Percentiles rank a stretch among this genome's conserved stretches.
Conservation (phyloP, 2,797 vertebrate genomes). For the Enteromius mattozi region DNA sequence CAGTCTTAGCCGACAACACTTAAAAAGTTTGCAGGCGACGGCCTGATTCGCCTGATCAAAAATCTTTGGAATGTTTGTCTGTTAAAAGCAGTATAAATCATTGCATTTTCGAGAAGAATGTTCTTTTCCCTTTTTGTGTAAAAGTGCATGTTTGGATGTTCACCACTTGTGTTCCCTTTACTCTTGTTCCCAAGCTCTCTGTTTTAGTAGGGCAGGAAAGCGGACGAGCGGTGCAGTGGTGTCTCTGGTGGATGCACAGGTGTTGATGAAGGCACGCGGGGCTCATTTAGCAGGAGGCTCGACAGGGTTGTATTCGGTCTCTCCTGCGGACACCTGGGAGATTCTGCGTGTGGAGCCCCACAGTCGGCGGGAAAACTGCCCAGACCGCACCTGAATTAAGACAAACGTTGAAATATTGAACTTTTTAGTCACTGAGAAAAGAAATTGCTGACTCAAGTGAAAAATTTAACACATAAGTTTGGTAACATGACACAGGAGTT, state of each 20-base stretch:
- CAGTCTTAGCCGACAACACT: background rate
- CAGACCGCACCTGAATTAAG: constrained; percentile 82
- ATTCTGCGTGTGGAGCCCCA: constrained; percentile 91
- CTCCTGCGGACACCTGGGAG: constrained; percentile 91
- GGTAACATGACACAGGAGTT: background rate
- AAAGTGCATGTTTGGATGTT: constrained; percentile 73
- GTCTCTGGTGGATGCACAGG: constrained; percentile 10
- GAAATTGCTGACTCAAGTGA: background rate
- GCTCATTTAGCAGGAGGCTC: constrained; percentile 76
- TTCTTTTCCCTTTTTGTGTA: constrained; percentile 54
- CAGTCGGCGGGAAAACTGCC: constrained; percentile 87
- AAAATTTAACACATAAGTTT: background rate
- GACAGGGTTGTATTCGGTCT: constrained; percentile 88
- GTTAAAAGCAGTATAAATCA: constrained; percentile 68
- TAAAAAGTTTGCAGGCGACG: background rate
- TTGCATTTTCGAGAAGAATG: constrained; percentile 54
- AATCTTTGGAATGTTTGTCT: constrained; percentile 82
- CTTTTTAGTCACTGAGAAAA: background rate
- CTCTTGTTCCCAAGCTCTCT: constrained; percentile 13
- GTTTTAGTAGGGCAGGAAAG: constrained; percentile 28
- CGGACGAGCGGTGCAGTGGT: constrained; percentile 1
- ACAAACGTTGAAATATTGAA: constrained; percentile 13
- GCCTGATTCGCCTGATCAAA: constrained; percentile 37
- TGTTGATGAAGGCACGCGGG: constrained; percentile 36
- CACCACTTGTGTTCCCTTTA: constrained; percentile 3